These are phyloP conservation scores for Sturmia bella DNA, from an alignment of 2,888 invertebrate genomes.

Conservation along the genomic window DNA sequence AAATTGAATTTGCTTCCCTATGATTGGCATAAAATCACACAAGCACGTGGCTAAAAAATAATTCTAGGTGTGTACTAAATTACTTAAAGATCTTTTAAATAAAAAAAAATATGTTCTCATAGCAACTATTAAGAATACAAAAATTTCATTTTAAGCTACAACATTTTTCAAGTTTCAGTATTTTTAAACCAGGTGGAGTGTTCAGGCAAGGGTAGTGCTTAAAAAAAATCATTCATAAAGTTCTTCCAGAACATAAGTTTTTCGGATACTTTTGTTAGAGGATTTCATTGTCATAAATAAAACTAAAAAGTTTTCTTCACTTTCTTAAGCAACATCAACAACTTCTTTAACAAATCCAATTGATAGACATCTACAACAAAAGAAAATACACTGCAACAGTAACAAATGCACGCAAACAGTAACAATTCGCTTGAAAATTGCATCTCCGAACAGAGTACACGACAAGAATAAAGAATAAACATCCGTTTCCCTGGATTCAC, in stretches of 20 bases:
- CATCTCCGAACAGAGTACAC: not conserved
- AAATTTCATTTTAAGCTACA: too few relatives aligned
- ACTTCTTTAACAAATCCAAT: conserved; percentile 19
- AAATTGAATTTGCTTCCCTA: too few relatives aligned
- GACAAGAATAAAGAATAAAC: conserved; percentile 56
- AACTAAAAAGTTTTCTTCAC: conserved; percentile 17
- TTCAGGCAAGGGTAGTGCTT: not conserved
- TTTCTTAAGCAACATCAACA: not conserved
- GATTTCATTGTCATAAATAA: conserved; percentile 53
- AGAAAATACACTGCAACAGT: conserved; percentile 5
- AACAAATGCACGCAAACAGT: conserved; percentile 5
- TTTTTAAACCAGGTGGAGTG: too few relatives aligned
- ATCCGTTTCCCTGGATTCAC: conserved; percentile 56
- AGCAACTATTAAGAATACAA: too few relatives aligned
- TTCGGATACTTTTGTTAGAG: not conserved
- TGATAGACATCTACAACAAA: conserved; percentile 46
- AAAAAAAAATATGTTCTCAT: too few relatives aligned
- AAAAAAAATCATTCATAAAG: not conserved
- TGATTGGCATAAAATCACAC: too few relatives aligned
- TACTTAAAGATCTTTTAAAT: too few relatives aligned
- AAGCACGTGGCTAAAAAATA: too few relatives aligned
- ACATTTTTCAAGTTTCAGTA: too few relatives aligned
- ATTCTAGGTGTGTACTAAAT: too few relatives aligned
- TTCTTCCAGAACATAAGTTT: not conserved
- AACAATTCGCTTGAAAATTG: conserved; percentile 10